Evolutionary conservation across 2,113 vertebrate genomes (phyloP).

Genomic region (Anarhynchus alexandrinus): DNA sequence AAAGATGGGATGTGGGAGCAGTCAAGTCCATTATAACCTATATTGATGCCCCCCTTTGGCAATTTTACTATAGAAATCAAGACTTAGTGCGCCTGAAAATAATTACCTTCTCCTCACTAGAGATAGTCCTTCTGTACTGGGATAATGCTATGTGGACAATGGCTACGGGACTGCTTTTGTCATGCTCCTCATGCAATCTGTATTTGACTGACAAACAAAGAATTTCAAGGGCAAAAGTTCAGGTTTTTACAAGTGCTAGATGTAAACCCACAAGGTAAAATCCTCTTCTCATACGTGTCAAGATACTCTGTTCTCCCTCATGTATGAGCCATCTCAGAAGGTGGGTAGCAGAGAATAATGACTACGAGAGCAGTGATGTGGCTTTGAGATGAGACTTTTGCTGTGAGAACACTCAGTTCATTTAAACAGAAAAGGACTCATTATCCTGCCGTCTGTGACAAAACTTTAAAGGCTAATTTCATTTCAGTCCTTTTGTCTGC

Average conservation of each 20-base stretch:
- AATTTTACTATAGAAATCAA: conserved; percentile 41
- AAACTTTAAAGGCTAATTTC: conserved; percentile 67
- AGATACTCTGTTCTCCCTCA: conserved; percentile 47
- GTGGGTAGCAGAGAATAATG: conserved; percentile 40
- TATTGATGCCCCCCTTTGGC: background rate
- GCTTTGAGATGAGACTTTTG: conserved; percentile 53
- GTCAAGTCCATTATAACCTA: background rate
- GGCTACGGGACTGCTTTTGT: conserved; percentile 5
- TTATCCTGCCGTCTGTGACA: conserved; percentile 36
- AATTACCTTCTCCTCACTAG: conserved; percentile 29
- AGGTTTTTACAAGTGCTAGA: conserved; percentile 31
- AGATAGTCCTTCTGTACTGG: background rate
- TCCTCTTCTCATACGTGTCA: conserved; percentile 18
- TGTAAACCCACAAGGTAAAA: conserved; percentile 31
- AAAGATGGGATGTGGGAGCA: conserved; percentile 1
- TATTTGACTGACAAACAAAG: conserved; percentile 58
- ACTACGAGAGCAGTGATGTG: background rate
- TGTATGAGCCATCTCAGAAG: conserved; percentile 13
- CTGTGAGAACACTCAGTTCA: conserved; percentile 55
- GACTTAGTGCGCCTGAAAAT: conserved; percentile 15
- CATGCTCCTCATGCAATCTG: conserved; percentile 19
- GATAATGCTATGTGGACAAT: conserved; percentile 29
- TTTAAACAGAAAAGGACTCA: conserved; percentile 63
- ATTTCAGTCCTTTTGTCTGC: conserved; percentile 51
- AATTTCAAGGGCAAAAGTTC: conserved; percentile 38